A percentile compares a stretch with the other conserved stretches of the same genome.
These are phyloP conservation scores for Botrylloides violaceus DNA, from an alignment of 23 tunicate genomes.

Conservation along the genomic window DNA sequence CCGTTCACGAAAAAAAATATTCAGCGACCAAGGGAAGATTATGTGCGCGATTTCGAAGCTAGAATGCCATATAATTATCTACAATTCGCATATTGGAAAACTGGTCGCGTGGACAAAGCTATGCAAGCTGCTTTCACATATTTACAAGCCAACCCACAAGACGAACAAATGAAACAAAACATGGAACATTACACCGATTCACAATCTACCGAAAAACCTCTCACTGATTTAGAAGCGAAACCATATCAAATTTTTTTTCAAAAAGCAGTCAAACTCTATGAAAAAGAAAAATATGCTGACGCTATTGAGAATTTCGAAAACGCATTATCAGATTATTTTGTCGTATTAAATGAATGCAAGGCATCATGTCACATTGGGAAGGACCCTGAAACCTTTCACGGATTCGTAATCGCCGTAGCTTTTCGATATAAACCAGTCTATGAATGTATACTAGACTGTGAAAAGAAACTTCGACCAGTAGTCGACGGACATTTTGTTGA, in stretches of 20 bases:
- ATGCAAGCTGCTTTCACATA: conserved; percentile 60
- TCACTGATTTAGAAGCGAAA: conserved; percentile 46
- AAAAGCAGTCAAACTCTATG: conserved; percentile 43
- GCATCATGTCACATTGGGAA: conserved; percentile 28
- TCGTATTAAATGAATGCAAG: conserved; percentile 35
- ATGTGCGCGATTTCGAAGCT: conserved; percentile 36
- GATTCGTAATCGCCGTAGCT: conserved; percentile 29
- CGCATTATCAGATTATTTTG: conserved; percentile 26
- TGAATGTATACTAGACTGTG: conserved; percentile 33
- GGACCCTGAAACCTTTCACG: conserved; percentile 22
- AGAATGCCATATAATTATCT: conserved; percentile 55
- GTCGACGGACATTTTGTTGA: conserved; percentile 9
- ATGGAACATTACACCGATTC: conserved; percentile 32
- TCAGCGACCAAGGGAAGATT: conserved; percentile 25
- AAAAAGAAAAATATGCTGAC: conserved; percentile 26
- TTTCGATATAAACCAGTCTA: conserved; percentile 13
- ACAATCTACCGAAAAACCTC: conserved; percentile 2
- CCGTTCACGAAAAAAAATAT: conserved; percentile 26
- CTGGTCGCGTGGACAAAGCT: conserved; percentile 34
- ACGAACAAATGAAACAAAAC: conserved; percentile 43
- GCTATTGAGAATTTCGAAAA: conserved; percentile 43
- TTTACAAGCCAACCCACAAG: conserved; percentile 38
- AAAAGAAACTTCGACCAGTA: conserved; percentile 42
- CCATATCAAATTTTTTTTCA: conserved; percentile 20
- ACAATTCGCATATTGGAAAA: conserved; percentile 64